Evolutionary conservation across 2,797 vertebrate species (phyloP).

Genomic region (Phoebastria nigripes): DNA sequence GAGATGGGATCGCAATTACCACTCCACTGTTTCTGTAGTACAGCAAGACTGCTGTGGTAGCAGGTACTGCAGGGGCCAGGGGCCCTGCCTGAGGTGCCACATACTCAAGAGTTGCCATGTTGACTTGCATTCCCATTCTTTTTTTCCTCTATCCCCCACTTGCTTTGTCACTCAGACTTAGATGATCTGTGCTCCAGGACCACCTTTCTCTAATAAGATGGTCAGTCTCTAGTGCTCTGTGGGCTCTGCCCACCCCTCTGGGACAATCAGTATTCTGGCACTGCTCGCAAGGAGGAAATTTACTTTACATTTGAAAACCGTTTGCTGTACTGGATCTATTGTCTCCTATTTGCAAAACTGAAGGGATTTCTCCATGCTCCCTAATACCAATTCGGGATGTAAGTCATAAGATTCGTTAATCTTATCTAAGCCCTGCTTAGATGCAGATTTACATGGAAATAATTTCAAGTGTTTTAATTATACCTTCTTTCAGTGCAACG

Average conservation of each 20-base stretch:
- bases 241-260: not conserved
- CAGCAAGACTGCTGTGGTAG: not conserved
- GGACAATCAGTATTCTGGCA: not conserved
- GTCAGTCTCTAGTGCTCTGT: not conserved
- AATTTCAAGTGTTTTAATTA: not conserved
- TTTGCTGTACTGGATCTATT: not conserved
- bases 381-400: not conserved
- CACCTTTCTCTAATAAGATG: not conserved
- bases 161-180: not conserved
- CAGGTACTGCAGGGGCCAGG: not conserved
- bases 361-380: not conserved
- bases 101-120: not conserved
- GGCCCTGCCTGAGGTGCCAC: not conserved
- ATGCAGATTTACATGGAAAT: not conserved
- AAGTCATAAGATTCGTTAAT: not conserved
- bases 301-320: not conserved
- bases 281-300: not conserved
- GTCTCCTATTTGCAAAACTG: not conserved
- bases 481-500: not conserved
- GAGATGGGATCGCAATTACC: not conserved
- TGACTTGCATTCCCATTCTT: rapidly evolving
- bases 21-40: not conserved
- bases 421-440: not conserved
- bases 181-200: not conserved
- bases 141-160: not conserved